Evolutionary conservation across 2,888 invertebrate genomes (phyloP).

Genomic region (Myopa tessellatipennis): DNA sequence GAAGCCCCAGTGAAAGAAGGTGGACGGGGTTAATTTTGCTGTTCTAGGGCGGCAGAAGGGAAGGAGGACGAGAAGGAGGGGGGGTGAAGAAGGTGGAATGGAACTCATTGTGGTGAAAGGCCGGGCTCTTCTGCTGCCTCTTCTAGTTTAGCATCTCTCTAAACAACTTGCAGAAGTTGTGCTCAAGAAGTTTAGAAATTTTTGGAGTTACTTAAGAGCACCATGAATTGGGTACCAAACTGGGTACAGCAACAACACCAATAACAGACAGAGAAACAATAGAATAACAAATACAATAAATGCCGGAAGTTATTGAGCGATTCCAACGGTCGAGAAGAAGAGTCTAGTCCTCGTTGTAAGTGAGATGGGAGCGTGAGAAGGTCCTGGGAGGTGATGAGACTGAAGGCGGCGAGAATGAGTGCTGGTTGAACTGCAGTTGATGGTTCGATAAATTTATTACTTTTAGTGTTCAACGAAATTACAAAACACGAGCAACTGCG

Average conservation of each 20-base stretch:
- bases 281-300: constrained; percentile 37
- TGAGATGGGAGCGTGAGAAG: neutral
- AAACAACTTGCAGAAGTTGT: constrained; percentile 30
- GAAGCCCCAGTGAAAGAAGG: neutral
- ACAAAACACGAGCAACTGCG: constrained; percentile 41
- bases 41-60: neutral
- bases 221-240: constrained; percentile 21
- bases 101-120: neutral
- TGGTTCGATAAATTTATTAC: constrained; percentile 66
- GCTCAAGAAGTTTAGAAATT: constrained; percentile 25
- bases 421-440: constrained; percentile 48
- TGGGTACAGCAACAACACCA: constrained; percentile 4
- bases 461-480: constrained; percentile 51
- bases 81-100: neutral
- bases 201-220: constrained; percentile 36
- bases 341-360: neutral
- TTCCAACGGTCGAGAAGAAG: constrained; percentile 9
- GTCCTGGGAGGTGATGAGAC: neutral
- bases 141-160: neutral
- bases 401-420: neutral
- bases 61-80: neutral
- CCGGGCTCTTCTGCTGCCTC: neutral
- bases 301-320: constrained; percentile 60
- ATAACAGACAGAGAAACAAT: constrained; percentile 10
- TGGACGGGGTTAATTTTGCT: neutral